Conservation (phyloP, 2,888 invertebrate species). For the Drosophila algonquin region DNA sequence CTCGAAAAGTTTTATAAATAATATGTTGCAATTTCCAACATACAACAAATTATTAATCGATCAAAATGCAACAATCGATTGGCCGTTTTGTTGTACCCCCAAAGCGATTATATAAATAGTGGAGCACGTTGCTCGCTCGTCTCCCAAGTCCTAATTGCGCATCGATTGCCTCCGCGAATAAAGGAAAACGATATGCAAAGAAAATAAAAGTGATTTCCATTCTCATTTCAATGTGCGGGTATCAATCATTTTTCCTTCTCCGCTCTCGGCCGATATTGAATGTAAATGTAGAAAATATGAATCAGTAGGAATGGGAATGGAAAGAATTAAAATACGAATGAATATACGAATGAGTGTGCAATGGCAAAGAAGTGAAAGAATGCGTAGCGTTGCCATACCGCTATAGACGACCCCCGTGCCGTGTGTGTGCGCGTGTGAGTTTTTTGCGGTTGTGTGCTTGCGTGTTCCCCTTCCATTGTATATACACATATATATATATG, state of each 20-base stretch:
- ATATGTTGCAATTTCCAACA: conserved; percentile 53
- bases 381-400: conserved; percentile 70
- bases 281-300: conserved; percentile 71
- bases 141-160: conserved; percentile 66
- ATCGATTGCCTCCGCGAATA: conserved; percentile 60
- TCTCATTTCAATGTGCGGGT: conserved; percentile 10
- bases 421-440: conserved; percentile 38
- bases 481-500: conserved; percentile 25
- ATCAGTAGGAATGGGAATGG: conserved; percentile 55
- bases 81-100: conserved; percentile 37
- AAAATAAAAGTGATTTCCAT: conserved; percentile 28
- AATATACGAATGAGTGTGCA: conserved; percentile 77
- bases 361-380: conserved; percentile 76
- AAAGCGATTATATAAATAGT: conserved; percentile 69
- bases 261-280: conserved; percentile 48
- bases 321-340: conserved; percentile 66
- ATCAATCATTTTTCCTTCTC: conserved; percentile 23
- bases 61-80: conserved; percentile 31
- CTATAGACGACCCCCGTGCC: conserved; percentile 12
- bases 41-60: conserved; percentile 33
- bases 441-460: conserved; percentile 47
- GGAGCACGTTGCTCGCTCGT: conserved; percentile 58
- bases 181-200: conserved; percentile 21
- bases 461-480: conserved; percentile 39
- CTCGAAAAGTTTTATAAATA: conserved; percentile 71